These are phyloP conservation scores for Talpa occidentalis DNA, from an alignment of 2,113 vertebrate species.

Conservation along the genomic window DNA sequence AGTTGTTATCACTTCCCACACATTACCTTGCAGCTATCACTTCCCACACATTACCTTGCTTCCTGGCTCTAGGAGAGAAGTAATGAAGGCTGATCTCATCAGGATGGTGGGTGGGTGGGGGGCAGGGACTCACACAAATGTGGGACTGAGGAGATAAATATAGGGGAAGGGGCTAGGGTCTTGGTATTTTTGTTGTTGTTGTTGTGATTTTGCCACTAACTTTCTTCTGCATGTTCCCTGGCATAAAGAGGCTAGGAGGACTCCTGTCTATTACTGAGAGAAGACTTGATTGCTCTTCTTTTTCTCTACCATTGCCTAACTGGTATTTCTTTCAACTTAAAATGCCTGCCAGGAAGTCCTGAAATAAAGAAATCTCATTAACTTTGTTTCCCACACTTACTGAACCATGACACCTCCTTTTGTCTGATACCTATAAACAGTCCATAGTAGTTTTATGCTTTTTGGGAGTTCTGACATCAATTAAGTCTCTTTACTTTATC, in stretches of 20 bases:
- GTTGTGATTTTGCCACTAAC: neutral
- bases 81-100: slow-evolving; percentile 81
- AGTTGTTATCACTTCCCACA: slow-evolving; percentile 83
- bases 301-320: neutral
- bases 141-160: neutral
- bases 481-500: slow-evolving; percentile 29
- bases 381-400: slow-evolving; percentile 46
- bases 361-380: slow-evolving; percentile 38
- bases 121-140: slow-evolving; percentile 41
- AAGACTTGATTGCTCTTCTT: neutral
- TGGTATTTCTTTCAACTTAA: slow-evolving; percentile 23
- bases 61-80: slow-evolving; percentile 73
- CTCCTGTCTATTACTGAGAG: neutral
- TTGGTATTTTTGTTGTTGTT: neutral
- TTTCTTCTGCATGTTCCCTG: neutral
- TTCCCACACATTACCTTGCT: slow-evolving; percentile 82
- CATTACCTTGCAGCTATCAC: slow-evolving; percentile 78
- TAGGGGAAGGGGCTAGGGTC: slow-evolving; percentile 5
- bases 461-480: slow-evolving; percentile 32
- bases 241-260: neutral
- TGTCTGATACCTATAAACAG: slow-evolving; percentile 23
- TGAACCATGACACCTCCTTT: slow-evolving; percentile 4
- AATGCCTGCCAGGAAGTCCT: slow-evolving; percentile 17
- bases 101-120: slow-evolving; percentile 49
- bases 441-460: neutral